Percentiles rank a stretch among this genome's conserved stretches.
phyloP scores from a whole-genome alignment of 2,113 vertebrate genomes.

The Lanius ludovicianus region DNA sequence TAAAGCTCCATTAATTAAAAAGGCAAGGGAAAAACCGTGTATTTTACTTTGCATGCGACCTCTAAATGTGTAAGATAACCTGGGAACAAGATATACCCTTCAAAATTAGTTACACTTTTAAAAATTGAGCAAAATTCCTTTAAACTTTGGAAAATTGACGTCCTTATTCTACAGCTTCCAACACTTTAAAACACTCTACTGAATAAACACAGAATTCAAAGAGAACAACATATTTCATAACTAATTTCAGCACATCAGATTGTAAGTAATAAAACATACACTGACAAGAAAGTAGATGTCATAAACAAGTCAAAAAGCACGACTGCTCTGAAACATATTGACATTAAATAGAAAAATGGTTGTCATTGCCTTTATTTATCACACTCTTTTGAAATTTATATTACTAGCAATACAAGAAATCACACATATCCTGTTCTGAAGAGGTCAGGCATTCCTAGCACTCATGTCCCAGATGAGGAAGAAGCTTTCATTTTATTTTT shows the following conservation, averaged over 20 bases:
- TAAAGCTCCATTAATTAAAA: background rate
- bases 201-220: background rate
- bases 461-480: background rate
- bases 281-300: background rate
- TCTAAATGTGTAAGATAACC: background rate
- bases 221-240: background rate
- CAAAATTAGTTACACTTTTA: background rate
- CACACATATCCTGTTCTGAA: background rate
- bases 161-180: background rate
- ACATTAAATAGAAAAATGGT: background rate
- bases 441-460: background rate
- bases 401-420: background rate
- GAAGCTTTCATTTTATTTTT: background rate
- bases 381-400: background rate
- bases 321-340: background rate
- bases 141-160: background rate
- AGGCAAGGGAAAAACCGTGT: background rate
- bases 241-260: background rate
- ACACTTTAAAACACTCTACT: background rate
- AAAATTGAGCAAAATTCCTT: background rate
- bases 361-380: background rate
- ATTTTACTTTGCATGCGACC: background rate
- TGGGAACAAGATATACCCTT: background rate
- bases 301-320: background rate
- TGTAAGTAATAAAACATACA: background rate